These are phyloP conservation scores for Enteromius radiatus DNA, from an alignment of 2,797 vertebrate genomes.

Conservation along the genomic window DNA sequence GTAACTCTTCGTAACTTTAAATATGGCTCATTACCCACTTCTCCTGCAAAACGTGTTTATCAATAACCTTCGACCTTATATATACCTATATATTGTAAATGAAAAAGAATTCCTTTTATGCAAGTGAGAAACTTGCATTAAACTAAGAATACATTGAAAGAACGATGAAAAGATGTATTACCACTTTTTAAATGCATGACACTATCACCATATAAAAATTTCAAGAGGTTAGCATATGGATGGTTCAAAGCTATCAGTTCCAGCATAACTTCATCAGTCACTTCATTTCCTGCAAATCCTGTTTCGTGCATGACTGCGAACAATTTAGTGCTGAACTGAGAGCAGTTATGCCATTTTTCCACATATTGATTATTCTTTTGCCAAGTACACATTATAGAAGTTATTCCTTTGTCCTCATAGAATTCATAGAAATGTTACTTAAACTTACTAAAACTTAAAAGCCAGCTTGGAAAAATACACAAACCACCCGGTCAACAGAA, in stretches of 20 bases:
- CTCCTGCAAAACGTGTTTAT: background rate
- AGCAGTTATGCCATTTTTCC: background rate
- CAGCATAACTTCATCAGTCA: constrained; percentile 34
- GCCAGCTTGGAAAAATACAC: background rate
- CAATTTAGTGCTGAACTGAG: constrained; percentile 5
- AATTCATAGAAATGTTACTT: background rate
- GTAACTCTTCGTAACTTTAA: no score
- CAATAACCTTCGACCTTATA: background rate
- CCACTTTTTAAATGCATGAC: background rate
- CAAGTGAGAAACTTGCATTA: background rate
- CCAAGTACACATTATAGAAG: background rate
- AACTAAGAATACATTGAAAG: background rate
- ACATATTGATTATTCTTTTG: background rate
- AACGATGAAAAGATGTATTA: background rate
- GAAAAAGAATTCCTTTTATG: background rate
- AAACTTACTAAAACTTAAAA: background rate
- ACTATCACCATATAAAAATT: background rate
- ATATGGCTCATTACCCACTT: background rate
- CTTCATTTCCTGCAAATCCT: constrained; percentile 2
- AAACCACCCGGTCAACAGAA: constrained; percentile 37
- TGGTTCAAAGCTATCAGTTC: constrained; percentile 1
- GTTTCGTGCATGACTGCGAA: background rate
- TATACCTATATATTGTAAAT: background rate
- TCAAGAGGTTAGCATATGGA: background rate
- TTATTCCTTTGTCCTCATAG: background rate